Evolutionary conservation across 2,888 invertebrate genomes (phyloP), one percentile per base, ranked within the genome.

Genomic region (Ypsolopha sequella): DNA sequence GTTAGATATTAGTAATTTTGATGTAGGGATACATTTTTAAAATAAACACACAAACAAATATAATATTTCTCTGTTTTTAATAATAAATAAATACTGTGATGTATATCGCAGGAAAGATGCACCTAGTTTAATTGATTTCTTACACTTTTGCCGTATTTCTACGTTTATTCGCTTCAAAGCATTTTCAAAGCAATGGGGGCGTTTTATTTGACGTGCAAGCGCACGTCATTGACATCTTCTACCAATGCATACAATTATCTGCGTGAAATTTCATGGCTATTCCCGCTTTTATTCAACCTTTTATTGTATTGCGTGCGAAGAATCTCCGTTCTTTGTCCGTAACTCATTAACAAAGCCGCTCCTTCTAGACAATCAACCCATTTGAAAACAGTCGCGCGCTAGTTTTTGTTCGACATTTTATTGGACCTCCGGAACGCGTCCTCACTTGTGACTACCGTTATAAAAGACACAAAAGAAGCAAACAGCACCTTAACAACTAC

Each of bases 391-490:
- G 74, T 69, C 72, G 70, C 71, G 70, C 68, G 73, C 65, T 66
- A 64, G 79, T 80, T 50, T 80, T 81, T 81, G 73, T 72, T 56
- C 46, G 14, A 36, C 41, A 53, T 49, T 60, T 65, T 68, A 66
- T 62, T 66, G 63, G 75, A 73, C 76, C 76, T 78, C 78, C 77
- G 65, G 65, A 64, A 68, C 66, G 67, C 65, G 54, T 58, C 56
- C 36, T 54, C 61, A 7, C n/a, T 39, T 24, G 24, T 4, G 33
- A 50, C 80, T 80, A 81, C 84, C 82, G 85, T 84, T 84, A 85
- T 73, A 60, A 62, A 65, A 70, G 24, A 69, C 78, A 79, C 38
- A 13, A 82, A 79, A 80, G 81, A 76, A 63, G 63, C 52, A 44
- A 24, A 24, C 24, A 24, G 24, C 24, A 24, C 24, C 24, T 24